Conservation (phyloP, 2,113 vertebrate species). For the Anas platyrhynchos region DNA sequence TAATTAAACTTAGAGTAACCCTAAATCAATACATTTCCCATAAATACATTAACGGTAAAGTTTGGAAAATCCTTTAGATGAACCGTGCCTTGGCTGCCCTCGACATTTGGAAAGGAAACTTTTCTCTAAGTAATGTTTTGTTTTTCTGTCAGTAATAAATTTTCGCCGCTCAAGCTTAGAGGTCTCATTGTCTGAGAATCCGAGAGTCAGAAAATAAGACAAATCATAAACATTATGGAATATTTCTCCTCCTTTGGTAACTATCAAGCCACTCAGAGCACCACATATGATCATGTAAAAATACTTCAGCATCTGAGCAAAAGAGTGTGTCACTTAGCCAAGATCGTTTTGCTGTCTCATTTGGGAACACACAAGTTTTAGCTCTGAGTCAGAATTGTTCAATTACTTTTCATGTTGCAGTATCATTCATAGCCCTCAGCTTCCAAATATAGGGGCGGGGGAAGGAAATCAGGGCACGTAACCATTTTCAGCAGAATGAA, state of each 20-base stretch:
- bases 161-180: neutral
- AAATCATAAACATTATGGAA: neutral
- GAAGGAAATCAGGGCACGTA: neutral
- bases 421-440: neutral
- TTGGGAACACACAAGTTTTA: neutral
- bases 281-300: neutral
- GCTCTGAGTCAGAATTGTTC: conserved; percentile 27
- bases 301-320: neutral
- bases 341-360: conserved; percentile 4
- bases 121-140: neutral
- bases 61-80: neutral
- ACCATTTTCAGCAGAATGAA: neutral
- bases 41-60: neutral
- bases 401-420: neutral
- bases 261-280: neutral
- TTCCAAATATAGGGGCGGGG: neutral
- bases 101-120: neutral
- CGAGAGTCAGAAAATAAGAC: neutral
- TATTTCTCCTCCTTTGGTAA: neutral
- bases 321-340: neutral
- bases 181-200: neutral
- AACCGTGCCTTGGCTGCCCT: neutral
- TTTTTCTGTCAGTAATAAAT: neutral
- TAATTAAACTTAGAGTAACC: neutral
- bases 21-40: neutral